Conservation (phyloP, 2,113 vertebrate species). For the Puffinus mauretanicus region DNA sequence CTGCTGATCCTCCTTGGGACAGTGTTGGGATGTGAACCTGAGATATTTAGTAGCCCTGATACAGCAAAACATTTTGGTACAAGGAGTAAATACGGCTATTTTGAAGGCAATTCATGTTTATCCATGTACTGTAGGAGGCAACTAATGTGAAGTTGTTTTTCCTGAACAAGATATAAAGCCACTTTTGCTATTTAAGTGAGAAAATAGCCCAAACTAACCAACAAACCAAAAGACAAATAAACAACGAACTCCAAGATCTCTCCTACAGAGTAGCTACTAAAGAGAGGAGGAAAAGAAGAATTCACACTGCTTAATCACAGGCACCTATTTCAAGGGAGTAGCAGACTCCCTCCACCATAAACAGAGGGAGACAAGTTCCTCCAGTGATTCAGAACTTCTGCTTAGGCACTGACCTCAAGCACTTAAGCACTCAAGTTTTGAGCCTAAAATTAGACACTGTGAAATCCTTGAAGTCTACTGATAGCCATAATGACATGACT, state of each 20-base stretch:
- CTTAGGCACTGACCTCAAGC: not conserved
- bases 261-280: not conserved
- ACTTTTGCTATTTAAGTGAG: not conserved
- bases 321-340: not conserved
- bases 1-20: not conserved
- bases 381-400: not conserved
- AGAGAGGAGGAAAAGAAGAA: accelerated
- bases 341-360: not conserved
- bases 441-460: not conserved
- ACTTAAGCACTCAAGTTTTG: not conserved
- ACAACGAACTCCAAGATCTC: not conserved
- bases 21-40: not conserved
- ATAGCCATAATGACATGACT: not conserved
- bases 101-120: not conserved
- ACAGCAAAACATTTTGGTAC: not conserved
- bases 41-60: not conserved
- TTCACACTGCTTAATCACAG: not conserved
- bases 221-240: not conserved
- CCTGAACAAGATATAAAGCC: not conserved
- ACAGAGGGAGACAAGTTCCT: not conserved
- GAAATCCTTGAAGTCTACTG: not conserved
- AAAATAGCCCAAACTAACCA: not conserved
- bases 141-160: not conserved
- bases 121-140: not conserved
- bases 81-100: not conserved